Evolutionary conservation across 2,797 vertebrate genomes (phyloP), one percentile per base, ranked within the genome.

Genomic region (Thaleichthys pacificus): DNA sequence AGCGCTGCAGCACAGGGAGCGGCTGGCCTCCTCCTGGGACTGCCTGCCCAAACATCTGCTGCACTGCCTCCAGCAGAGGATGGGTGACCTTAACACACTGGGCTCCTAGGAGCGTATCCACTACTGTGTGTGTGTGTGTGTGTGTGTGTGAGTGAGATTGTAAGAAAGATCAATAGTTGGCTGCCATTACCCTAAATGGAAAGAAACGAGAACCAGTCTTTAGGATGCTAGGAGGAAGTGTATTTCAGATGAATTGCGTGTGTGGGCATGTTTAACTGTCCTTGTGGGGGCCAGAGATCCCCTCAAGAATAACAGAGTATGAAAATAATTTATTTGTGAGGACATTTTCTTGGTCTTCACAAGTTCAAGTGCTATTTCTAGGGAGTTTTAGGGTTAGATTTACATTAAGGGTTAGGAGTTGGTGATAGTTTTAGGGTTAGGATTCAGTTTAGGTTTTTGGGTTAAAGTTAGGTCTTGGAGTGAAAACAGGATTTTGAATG

Each of bases 31-130:
- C 70, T 93, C 93, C 58, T 97, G 96, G 96, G 93, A 96, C 79
- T 96, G 93, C 84, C 93, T 99, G 80, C 97, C 97, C 61, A 98
- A 96, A 86, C 96, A 97, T 85, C 87, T 99, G 66, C 93, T 98
- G 71, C 92, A 94, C 86, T 96, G 90, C 79, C 93, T 98, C 68
- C 92, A 93, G 70, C 95, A 95, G 91, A 94, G 95, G 67, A 95
- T 95, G 51, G 88, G 91, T 0, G 94, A 88, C 57, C 94, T 93
- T 90, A 96, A 96, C 88, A 94, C 94, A 28, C 94, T 93, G n/a
- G 96, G 96, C 73, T 97, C 95, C 54, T 97, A 94, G 86, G 69
- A 61, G 61, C 42, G 5, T 72, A 60, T 26, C 35, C 57, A 35
- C 66, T 11, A 51, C 28, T 68, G 4, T 65, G 61, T 57, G 17